Percentiles rank a stretch among this genome's conserved stretches.
Conservation (phyloP, 2,113 vertebrate species). For the Rhinogobius similis region DNA sequence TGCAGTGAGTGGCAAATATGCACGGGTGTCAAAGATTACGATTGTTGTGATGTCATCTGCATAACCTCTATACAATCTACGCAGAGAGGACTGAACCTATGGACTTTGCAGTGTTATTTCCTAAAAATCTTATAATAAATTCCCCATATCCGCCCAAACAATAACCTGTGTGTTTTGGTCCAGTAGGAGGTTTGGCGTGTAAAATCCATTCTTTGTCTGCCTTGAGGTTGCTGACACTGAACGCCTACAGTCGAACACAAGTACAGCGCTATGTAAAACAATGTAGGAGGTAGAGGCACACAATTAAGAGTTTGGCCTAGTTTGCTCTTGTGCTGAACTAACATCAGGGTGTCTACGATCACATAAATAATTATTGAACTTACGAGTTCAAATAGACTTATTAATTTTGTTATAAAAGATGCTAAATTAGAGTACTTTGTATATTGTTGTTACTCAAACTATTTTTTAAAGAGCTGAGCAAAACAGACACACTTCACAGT, state of each 20-base stretch:
- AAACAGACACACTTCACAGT: no score
- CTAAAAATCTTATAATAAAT: neutral
- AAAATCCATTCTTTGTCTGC: constrained; percentile 26
- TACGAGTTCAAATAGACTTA: neutral
- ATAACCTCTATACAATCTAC: no score
- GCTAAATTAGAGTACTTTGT: no score
- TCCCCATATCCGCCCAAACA: neutral
- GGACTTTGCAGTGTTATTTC: neutral
- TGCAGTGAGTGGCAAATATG: no score
- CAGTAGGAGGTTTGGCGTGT: neutral
- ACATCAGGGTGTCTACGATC: no score
- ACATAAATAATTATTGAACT: neutral
- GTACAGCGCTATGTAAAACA: constrained; percentile 27
- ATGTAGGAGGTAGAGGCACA: constrained; percentile 41
- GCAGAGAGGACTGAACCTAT: neutral
- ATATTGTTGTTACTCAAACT: no score
- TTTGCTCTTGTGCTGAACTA: constrained; percentile 6
- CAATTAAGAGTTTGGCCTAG: constrained; percentile 51
- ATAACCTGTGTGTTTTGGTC: neutral
- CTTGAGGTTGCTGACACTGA: constrained; percentile 16
- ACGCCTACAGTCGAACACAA: constrained; percentile 54
- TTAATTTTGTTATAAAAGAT: no score
- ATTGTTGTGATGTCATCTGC: no score
- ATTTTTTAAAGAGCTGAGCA: no score
- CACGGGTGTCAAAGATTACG: no score